Conservation (phyloP, 2,888 invertebrate genomes). For the Conops quadrifasciatus region DNA sequence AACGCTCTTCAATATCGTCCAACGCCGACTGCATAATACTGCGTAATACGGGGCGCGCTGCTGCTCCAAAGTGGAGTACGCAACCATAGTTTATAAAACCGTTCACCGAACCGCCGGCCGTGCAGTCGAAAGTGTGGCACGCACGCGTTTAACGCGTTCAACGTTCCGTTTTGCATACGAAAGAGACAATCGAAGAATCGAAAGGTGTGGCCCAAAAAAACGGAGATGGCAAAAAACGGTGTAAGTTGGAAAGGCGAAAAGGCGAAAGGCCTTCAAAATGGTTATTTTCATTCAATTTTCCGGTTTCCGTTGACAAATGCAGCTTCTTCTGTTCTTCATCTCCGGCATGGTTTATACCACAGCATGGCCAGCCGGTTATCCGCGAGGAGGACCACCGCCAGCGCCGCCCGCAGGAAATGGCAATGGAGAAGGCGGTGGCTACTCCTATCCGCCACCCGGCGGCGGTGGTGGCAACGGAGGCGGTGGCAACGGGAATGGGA, state of each 20-base stretch:
- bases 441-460: conserved; percentile 25
- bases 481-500: conserved; percentile 40
- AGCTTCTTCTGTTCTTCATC: conserved; percentile 19
- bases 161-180: conserved; percentile 2
- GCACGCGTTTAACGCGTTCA: background rate
- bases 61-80: too few species aligned
- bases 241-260: conserved; percentile 13
- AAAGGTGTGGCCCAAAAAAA: background rate
- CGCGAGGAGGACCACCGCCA: conserved; percentile 34
- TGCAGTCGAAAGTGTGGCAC: conserved; percentile 8
- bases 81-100: conserved; percentile 33
- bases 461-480: conserved; percentile 43
- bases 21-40: background rate
- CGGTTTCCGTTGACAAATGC: background rate
- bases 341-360: conserved; percentile 12
- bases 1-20: conserved; percentile 5
- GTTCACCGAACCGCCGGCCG: background rate
- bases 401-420: conserved; percentile 38
- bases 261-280: too few species aligned
- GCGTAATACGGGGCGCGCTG: background rate
- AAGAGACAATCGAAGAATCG: background rate
- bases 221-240: background rate
- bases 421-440: conserved; percentile 32
- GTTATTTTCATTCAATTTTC: background rate
- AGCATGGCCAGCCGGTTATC: conserved; percentile 27